Evolutionary conservation across 2,113 vertebrate genomes (phyloP).

Genomic region (Phrynosoma platyrhinos): DNA sequence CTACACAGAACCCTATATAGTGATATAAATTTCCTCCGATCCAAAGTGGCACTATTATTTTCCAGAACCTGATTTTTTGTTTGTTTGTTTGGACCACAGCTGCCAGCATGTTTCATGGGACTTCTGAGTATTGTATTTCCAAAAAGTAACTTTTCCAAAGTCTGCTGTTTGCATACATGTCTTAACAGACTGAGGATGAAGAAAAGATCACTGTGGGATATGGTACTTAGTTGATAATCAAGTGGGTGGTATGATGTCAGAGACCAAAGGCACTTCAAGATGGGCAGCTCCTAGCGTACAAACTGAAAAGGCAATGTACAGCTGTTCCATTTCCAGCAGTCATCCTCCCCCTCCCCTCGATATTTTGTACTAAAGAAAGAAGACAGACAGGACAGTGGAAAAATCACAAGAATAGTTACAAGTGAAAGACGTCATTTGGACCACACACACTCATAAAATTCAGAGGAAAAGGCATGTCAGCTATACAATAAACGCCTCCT

Average conservation of each 20-base stretch:
- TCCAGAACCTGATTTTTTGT: too few species aligned
- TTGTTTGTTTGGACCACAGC: too few species aligned
- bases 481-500: background rate
- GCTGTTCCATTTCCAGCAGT: background rate
- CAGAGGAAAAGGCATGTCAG: background rate
- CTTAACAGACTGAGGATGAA: background rate
- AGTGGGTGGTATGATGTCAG: background rate
- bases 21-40: background rate
- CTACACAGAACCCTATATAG: background rate
- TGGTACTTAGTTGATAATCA: background rate
- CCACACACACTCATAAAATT: too few species aligned
- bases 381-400: too few species aligned
- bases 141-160: too few species aligned
- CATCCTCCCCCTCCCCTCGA: too few species aligned
- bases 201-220: background rate
- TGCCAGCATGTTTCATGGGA: too few species aligned
- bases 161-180: background rate
- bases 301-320: background rate
- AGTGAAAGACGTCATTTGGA: too few species aligned
- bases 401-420: too few species aligned
- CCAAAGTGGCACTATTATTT: background rate
- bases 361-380: too few species aligned
- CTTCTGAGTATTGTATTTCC: too few species aligned
- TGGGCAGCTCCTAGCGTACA: too few species aligned
- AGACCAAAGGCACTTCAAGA: background rate